Evolutionary conservation across 1,140 invertebrate species (phyloP), one percentile per base, ranked within the genome.

Genomic region (Brachionus plicatilis): DNA sequence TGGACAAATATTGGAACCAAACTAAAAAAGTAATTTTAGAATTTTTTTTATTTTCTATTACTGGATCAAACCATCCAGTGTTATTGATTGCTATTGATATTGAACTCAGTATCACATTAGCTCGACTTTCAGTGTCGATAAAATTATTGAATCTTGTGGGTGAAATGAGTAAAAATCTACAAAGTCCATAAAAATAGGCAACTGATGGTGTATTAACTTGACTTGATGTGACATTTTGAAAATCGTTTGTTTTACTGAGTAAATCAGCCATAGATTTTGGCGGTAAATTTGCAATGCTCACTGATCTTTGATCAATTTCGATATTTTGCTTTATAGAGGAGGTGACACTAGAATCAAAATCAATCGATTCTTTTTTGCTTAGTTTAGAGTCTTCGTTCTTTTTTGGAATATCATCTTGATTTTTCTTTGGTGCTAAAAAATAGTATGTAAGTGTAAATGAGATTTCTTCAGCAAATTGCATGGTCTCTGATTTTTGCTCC

Each of bases 1-100:
- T 96, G 95, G 66, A 96, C 91, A 90, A 97, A 96, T 24, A 95
- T 91, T 41, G 96, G 95, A 72, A 96, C 91, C 85, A 93, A 91
- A 88, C 68, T 72, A 8, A 41, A 41, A 41, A 41, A 43, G 7
- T 17, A 43, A 72, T 94, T 93, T 86, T 60, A 91, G 91, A 85
- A 72, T n/a, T 78, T 8, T 24, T n/a, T 79, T 24, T 24, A 20
- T 5, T 56, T 56, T 56, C 14, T 86, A 86, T 89, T 89, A 93
- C 92, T 17, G 29, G 3, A 29, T 45, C 68, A 20, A 17, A 72
- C 68, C 92, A 94, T 87, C 92, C 92, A 20, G 93, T 92, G 90
- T 96, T 96, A 75, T 92, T 93, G n/a, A 94, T 89, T 12, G 95
- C 94, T 85, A 97, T 94, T 66, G 92, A 92, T 12, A 94, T 89